phyloP scores from a whole-genome alignment of 2,113 vertebrate species.

The Dinomys branickii region DNA sequence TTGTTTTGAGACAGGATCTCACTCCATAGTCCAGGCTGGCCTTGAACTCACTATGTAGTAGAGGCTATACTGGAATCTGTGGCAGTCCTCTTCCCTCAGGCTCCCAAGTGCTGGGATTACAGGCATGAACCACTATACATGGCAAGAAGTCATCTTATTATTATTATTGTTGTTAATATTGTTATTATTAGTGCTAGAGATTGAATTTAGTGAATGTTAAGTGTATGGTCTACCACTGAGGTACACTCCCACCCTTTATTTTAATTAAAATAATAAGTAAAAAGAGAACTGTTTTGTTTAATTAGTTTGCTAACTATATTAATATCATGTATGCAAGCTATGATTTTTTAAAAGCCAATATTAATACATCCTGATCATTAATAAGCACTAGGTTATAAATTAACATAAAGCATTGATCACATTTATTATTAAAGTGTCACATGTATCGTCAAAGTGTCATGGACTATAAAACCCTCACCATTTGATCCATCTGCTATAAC shows the following conservation, averaged over 20 bases:
- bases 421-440: not conserved
- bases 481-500: conserved; percentile 40
- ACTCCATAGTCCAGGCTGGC: not conserved
- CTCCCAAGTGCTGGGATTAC: not conserved
- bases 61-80: not conserved
- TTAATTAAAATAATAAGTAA: conserved; percentile 49
- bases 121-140: not conserved
- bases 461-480: not conserved
- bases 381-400: not conserved
- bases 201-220: not conserved
- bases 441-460: not conserved
- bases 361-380: conserved; percentile 44
- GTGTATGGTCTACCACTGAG: not conserved
- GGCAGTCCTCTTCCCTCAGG: not conserved
- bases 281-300: conserved; percentile 65
- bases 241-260: not conserved
- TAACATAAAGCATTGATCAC: not conserved
- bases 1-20: not conserved
- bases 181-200: not conserved
- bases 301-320: conserved; percentile 72
- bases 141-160: not conserved
- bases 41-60: not conserved
- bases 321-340: conserved; percentile 65
- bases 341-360: conserved; percentile 62
- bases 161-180: not conserved